Evolutionary conservation across 2,888 invertebrate genomes (phyloP), one percentile per base, ranked within the genome.

Genomic region (Noctua comes): DNA sequence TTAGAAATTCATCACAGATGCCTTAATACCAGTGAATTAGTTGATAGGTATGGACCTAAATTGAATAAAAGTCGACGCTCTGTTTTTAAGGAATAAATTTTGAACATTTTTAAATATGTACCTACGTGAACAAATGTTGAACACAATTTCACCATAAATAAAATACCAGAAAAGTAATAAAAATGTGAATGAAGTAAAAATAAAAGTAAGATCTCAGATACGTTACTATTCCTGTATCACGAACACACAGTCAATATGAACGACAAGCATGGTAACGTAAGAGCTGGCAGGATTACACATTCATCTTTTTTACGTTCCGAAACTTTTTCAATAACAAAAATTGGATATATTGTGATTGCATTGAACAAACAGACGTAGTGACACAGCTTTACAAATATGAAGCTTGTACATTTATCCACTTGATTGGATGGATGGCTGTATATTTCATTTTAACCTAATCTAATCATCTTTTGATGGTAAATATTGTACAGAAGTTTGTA

Each of bases 281-380:
- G 59, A 59, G 8, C 46, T 40, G 54, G 65, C 36, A 16, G 62
- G 21, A 40, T 24, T 27, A n/a, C 4, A 18, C 72, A 62, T 70
- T 70, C 13, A 3, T 73, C 48, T 71, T 86, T 73, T 68, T 86
- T 73, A 65, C 68, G 70, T 59, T 43, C 64, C 0, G 51, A 51
- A 64, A 72, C 51, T 68, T 86, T 77, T 73, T 77, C 71, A 77
- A 77, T 77, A 73, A 68, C 68, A 31, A 71, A 70, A 73, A 83
- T 73, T 86, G 73, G 70, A 65, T 68, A 59, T 73, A 59, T 77
- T 59, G 57, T 73, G 83, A 83, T 77, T 86, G 77, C 73, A 77
- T 24, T 13, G 36, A 46, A 13, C 62, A 70, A 21, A 76, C 10
- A 71, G 31, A 51, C 24, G 27, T 59, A n/a, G 46, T 57, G 59